Percentiles rank a stretch among this genome's conserved stretches.
Evolutionary conservation across 2,113 vertebrate species (phyloP).

Genomic region (Anarrhichthys ocellatus): DNA sequence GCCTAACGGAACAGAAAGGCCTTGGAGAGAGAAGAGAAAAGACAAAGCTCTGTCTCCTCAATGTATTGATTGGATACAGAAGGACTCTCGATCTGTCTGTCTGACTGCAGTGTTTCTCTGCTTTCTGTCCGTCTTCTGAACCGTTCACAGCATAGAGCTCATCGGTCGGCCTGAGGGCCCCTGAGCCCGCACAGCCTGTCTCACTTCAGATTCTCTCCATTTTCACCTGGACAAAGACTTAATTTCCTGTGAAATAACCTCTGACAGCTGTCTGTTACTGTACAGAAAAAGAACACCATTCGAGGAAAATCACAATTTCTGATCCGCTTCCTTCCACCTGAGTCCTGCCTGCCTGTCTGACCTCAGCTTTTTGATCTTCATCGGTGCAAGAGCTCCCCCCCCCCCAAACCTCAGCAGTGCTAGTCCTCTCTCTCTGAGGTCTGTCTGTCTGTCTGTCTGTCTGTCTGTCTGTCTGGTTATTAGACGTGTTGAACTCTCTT

Average conservation of each 20-base stretch:
- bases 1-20: neutral
- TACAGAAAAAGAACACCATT: neutral
- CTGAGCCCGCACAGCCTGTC: neutral
- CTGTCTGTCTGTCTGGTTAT: neutral
- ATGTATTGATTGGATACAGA: constrained; percentile 13
- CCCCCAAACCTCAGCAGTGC: neutral
- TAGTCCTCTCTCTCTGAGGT: constrained; percentile 20
- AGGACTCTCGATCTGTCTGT: neutral
- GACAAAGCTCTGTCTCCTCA: neutral
- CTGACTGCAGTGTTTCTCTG: constrained; percentile 19
- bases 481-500: too few relatives aligned
- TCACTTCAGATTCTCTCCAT: neutral
- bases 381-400: neutral
- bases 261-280: constrained; percentile 19
- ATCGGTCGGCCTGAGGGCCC: neutral
- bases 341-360: constrained; percentile 27
- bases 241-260: constrained; percentile 31
- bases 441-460: constrained; percentile 4
- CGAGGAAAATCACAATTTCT: constrained; percentile 12
- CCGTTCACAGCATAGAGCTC: constrained; percentile 12
- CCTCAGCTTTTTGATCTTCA: constrained; percentile 45
- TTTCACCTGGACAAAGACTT: constrained; percentile 14
- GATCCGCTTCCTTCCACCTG: constrained; percentile 36
- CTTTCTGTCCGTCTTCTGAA: constrained; percentile 25
- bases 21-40: neutral